Conservation (phyloP, 1,140 invertebrate genomes). For the Xylocopa sonorina region DNA sequence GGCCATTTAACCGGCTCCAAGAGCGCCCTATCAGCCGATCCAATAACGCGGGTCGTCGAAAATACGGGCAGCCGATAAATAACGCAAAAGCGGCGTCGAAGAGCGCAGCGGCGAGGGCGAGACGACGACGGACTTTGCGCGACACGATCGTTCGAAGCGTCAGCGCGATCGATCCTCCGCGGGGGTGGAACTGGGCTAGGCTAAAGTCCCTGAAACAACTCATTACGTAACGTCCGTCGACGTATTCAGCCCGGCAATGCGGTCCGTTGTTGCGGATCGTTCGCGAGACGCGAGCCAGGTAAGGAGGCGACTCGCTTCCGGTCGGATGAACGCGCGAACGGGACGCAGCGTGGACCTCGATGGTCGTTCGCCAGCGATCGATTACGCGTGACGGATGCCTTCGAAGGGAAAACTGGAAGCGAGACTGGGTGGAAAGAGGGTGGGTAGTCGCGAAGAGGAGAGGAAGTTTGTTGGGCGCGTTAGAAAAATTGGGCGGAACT, state of each 20-base stretch:
- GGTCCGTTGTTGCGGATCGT: constrained; percentile 36
- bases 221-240: constrained; percentile 48
- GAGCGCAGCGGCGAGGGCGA: background rate
- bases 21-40: background rate
- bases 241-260: constrained; percentile 32
- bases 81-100: constrained; percentile 25
- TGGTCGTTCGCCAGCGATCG: background rate
- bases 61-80: constrained; percentile 26
- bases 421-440: background rate
- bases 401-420: background rate
- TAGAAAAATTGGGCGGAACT: constrained; percentile 1
- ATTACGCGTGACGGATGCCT: constrained; percentile 6
- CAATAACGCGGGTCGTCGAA: constrained; percentile 13
- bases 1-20: background rate
- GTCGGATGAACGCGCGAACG: background rate
- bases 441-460: too few species aligned
- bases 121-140: background rate
- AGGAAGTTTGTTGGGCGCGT: background rate
- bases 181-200: constrained; percentile 46
- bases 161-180: constrained; percentile 39
- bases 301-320: background rate
- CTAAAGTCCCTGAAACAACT: constrained; percentile 54
- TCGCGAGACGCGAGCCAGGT: background rate
- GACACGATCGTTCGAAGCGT: constrained; percentile 43
- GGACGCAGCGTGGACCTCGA: background rate